phyloP scores from a whole-genome alignment of 2,888 invertebrate species.

The Atrina japonica region DNA sequence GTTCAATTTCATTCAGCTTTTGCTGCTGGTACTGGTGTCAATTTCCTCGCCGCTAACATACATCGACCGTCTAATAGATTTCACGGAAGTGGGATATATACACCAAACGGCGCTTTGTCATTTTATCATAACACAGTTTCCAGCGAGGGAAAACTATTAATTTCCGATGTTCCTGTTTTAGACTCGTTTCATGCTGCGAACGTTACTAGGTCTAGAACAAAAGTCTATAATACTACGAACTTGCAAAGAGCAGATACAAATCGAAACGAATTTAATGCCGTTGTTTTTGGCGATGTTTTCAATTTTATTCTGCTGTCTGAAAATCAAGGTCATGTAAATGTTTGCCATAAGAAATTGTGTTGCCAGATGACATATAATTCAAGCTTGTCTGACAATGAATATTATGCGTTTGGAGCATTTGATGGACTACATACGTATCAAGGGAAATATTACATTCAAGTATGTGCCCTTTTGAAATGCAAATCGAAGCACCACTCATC shows the following conservation, averaged over 20 bases:
- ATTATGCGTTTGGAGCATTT: conserved; percentile 71
- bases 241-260: neutral
- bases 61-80: conserved; percentile 83
- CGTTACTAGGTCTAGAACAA: neutral
- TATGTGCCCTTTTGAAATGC: conserved; percentile 66
- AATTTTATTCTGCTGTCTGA: conserved; percentile 53
- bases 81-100: conserved; percentile 89
- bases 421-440: conserved; percentile 65
- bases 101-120: conserved; percentile 70
- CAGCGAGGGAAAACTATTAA: conserved; percentile 48
- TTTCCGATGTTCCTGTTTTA: conserved; percentile 45
- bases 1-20: conserved; percentile 85
- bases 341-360: conserved; percentile 65
- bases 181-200: neutral
- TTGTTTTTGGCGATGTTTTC: conserved; percentile 58
- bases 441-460: conserved; percentile 66
- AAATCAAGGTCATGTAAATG: conserved; percentile 41
- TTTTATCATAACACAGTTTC: conserved; percentile 42
- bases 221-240: too few relatives aligned
- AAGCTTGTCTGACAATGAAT: conserved; percentile 37
- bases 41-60: conserved; percentile 87
- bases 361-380: conserved; percentile 57
- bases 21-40: conserved; percentile 85
- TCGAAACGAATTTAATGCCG: conserved; percentile 41
- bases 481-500: conserved; percentile 36